phyloP scores from a whole-genome alignment of 64 coral and sea anemone species.

The Acropora tenuis region DNA sequence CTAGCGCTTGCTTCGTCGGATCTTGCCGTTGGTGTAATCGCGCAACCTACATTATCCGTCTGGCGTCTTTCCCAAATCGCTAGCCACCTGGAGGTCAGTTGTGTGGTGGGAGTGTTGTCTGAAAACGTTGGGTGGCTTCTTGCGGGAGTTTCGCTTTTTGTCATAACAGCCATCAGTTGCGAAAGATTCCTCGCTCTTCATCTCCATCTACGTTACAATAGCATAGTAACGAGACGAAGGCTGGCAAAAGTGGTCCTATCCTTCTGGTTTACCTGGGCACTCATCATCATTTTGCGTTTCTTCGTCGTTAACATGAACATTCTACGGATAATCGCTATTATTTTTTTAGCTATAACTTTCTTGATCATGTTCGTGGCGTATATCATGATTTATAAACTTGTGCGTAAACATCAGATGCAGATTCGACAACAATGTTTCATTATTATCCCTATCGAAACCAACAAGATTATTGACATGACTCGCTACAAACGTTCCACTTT shows the following conservation, averaged over 20 bases:
- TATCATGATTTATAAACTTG: constrained; percentile 17
- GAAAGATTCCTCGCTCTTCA: constrained; percentile 40
- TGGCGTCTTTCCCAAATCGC: constrained; percentile 17
- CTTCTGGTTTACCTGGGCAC: constrained; percentile 38
- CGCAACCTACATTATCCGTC: constrained; percentile 10
- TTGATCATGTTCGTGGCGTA: constrained; percentile 20
- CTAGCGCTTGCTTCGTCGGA: neutral
- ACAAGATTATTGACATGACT: constrained; percentile 24
- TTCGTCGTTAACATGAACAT: neutral
- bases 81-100: neutral
- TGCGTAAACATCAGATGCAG: constrained; percentile 29
- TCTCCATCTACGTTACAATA: constrained; percentile 34
- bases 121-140: constrained; percentile 11
- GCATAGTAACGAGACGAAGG: constrained; percentile 17
- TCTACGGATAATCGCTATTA: constrained; percentile 17
- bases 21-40: neutral
- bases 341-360: constrained; percentile 2
- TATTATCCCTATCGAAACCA: neutral
- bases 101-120: neutral
- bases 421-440: constrained; percentile 20
- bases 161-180: constrained; percentile 22
- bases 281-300: neutral
- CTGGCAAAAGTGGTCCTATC: neutral
- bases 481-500: constrained; percentile 48
- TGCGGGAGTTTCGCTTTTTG: constrained; percentile 43